These are phyloP conservation scores for Amia ocellicauda DNA, from an alignment of 2,113 vertebrate genomes.

Conservation along the genomic window DNA sequence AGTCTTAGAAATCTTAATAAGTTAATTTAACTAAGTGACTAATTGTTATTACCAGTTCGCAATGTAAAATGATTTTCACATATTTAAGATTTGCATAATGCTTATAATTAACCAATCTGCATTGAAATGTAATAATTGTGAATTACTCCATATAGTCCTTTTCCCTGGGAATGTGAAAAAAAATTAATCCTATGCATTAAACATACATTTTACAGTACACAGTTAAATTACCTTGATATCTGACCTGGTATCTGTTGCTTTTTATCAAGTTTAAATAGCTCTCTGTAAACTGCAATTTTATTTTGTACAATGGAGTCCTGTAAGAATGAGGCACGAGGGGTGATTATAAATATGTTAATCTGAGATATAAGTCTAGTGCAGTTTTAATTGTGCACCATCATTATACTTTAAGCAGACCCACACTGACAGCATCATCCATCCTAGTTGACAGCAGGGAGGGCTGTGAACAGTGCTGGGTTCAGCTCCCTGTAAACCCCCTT, in stretches of 20 bases:
- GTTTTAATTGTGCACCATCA: conserved; percentile 56
- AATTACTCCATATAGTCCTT: conserved; percentile 18
- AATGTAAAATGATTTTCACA: background rate
- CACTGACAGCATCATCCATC: conserved; percentile 57
- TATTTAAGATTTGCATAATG: conserved; percentile 17
- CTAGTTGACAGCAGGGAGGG: conserved; percentile 55
- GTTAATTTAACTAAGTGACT: too few species aligned
- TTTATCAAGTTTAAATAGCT: too few species aligned
- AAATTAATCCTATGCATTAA: too few species aligned
- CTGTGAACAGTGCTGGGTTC: conserved; percentile 24
- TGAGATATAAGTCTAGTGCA: conserved; percentile 28
- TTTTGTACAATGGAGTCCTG: background rate
- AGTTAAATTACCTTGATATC: too few species aligned
- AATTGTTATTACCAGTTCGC: background rate
- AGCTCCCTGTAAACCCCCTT: background rate
- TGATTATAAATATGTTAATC: conserved; percentile 46
- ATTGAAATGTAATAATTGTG: conserved; percentile 19
- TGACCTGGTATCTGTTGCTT: too few species aligned
- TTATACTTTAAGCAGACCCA: conserved; percentile 57
- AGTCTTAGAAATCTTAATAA: background rate
- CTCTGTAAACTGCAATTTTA: too few species aligned
- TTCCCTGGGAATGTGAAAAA: too few species aligned
- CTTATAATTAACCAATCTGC: conserved; percentile 15
- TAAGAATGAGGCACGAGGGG: background rate
- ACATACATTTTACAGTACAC: too few species aligned